Conservation (phyloP, 2,113 vertebrate species). For the Lepus europaeus region DNA sequence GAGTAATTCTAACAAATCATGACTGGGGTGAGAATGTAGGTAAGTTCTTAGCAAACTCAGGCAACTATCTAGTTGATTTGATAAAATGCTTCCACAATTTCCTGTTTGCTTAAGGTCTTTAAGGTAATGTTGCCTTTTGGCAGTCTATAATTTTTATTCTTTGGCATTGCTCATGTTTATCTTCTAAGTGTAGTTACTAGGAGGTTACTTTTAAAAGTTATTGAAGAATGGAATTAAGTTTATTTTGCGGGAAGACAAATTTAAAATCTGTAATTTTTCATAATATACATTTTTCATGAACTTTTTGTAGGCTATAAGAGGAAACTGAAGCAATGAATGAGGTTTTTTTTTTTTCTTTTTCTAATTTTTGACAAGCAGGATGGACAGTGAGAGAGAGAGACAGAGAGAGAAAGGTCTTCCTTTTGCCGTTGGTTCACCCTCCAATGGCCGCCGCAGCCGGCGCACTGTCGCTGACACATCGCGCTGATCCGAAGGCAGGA, state of each 20-base stretch:
- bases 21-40: neutral
- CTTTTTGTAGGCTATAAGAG: neutral
- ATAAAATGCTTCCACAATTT: conserved; percentile 46
- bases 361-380: no score
- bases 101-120: neutral
- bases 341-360: neutral
- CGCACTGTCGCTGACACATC: no score
- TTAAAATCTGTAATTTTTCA: no score
- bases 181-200: neutral
- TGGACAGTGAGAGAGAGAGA: no score
- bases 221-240: no score
- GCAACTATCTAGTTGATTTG: conserved; percentile 30
- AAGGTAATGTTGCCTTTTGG: neutral
- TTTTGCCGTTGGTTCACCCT: no score
- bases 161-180: conserved; percentile 32
- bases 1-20: neutral
- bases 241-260: no score
- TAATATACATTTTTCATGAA: no score
- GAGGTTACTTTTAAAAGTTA: neutral
- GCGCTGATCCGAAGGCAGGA: no score
- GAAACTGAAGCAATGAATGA: neutral
- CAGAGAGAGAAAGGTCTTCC: no score
- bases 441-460: no score
- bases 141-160: neutral
- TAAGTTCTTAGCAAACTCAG: conserved; percentile 7